Evolutionary conservation across 2,113 vertebrate species (phyloP).

Genomic region (Elephas maximus): DNA sequence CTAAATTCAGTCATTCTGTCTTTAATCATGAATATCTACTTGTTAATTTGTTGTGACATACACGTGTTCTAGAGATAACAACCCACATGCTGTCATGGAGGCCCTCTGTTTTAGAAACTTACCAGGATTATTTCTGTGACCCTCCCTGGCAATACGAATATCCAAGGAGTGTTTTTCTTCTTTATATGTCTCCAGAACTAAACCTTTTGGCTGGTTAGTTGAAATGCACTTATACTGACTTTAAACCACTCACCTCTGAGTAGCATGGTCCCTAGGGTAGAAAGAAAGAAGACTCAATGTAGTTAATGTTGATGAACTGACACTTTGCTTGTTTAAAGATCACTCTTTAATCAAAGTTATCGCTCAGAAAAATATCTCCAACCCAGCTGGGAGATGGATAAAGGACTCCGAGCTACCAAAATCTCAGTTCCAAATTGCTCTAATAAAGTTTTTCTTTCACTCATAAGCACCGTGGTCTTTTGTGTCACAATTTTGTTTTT

Average conservation of each 20-base stretch:
- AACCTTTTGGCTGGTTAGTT: not conserved
- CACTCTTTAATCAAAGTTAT: not conserved
- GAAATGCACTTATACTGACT: not conserved
- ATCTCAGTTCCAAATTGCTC: not conserved
- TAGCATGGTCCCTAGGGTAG: not conserved
- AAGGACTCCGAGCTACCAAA: not conserved
- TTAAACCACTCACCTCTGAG: not conserved
- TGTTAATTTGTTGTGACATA: not conserved
- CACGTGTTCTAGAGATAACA: not conserved
- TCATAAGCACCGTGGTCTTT: not conserved
- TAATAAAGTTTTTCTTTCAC: not conserved
- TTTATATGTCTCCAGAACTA: not conserved
- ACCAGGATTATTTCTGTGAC: conserved; percentile 13
- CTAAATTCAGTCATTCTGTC: not conserved
- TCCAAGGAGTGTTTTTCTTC: not conserved
- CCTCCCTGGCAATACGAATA: not conserved
- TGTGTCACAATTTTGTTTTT: not conserved
- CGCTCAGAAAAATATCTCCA: not conserved
- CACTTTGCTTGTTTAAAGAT: not conserved
- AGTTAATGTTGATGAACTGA: not conserved
- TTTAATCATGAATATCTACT: not conserved
- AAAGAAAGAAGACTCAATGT: not conserved
- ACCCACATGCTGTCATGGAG: not conserved
- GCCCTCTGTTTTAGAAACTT: not conserved
- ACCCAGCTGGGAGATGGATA: not conserved